Evolutionary conservation across 92 coral and sea anemone genomes (phyloP).

Genomic region (Ricordea florida): DNA sequence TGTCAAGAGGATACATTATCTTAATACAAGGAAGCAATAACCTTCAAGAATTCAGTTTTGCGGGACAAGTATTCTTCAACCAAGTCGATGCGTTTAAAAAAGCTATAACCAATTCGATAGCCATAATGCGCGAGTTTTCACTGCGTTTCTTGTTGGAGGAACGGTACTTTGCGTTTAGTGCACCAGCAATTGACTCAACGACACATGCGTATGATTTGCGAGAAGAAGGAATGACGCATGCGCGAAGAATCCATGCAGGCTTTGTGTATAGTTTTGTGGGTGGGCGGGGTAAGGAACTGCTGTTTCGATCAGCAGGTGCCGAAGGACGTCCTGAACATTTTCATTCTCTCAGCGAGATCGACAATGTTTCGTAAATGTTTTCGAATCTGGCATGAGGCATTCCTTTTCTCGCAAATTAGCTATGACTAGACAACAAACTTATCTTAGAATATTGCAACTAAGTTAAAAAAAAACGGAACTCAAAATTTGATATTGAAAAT

Average conservation of each 20-base stretch:
- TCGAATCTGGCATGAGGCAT: slow-evolving; percentile 37
- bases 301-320: too few relatives aligned
- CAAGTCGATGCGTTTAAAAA: too few relatives aligned
- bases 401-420: slow-evolving; percentile 36
- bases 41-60: not conserved
- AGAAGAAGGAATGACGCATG: slow-evolving; percentile 39
- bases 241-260: too few relatives aligned
- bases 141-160: not conserved
- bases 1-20: too few relatives aligned
- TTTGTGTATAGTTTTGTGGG: too few relatives aligned
- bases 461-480: not conserved
- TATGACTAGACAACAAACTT: not conserved
- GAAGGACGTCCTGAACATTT: too few relatives aligned
- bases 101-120: too few relatives aligned
- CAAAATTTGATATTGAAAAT: not conserved
- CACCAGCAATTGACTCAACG: slow-evolving; percentile 11
- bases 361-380: slow-evolving; percentile 18
- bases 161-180: not conserved
- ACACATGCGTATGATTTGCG: slow-evolving; percentile 9
- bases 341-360: not conserved
- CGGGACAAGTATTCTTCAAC: not conserved
- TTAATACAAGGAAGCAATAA: too few relatives aligned
- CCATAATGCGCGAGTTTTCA: too few relatives aligned
- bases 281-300: not conserved
- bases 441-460: not conserved